These are phyloP conservation scores for Nixonia krombeini DNA, from an alignment of 1,140 invertebrate genomes.

Conservation along the genomic window DNA sequence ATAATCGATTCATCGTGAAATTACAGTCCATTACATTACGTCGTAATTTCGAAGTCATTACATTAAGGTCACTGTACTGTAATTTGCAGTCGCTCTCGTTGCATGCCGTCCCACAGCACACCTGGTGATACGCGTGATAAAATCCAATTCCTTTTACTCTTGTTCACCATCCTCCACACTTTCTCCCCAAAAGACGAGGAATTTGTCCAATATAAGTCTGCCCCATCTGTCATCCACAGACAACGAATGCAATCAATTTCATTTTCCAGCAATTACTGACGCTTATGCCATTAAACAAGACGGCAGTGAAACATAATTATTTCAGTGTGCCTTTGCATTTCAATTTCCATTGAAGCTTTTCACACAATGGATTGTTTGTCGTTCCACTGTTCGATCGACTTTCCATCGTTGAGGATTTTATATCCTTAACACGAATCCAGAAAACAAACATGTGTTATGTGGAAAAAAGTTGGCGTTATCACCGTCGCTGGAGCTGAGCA, in stretches of 20 bases:
- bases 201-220: constrained; percentile 39
- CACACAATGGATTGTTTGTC: no score
- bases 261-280: no score
- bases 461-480: no score
- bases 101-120: constrained; percentile 40
- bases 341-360: no score
- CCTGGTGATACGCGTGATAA: constrained; percentile 50
- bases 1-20: constrained; percentile 35
- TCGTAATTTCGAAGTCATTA: constrained; percentile 45
- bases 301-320: no score
- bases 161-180: constrained; percentile 11
- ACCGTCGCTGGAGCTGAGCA: no score
- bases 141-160: constrained; percentile 43
- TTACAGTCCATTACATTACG: constrained; percentile 38
- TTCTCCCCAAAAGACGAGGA: constrained; percentile 35
- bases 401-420: no score
- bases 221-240: constrained; percentile 22
- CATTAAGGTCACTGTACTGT: constrained; percentile 49
- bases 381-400: no score
- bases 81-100: constrained; percentile 43
- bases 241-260: constrained; percentile 7
- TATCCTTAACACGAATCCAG: no score
- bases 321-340: no score
- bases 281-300: no score
- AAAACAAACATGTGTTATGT: no score